Evolutionary conservation across 2,113 vertebrate genomes (phyloP).

Genomic region (Dipodomys ordii): DNA sequence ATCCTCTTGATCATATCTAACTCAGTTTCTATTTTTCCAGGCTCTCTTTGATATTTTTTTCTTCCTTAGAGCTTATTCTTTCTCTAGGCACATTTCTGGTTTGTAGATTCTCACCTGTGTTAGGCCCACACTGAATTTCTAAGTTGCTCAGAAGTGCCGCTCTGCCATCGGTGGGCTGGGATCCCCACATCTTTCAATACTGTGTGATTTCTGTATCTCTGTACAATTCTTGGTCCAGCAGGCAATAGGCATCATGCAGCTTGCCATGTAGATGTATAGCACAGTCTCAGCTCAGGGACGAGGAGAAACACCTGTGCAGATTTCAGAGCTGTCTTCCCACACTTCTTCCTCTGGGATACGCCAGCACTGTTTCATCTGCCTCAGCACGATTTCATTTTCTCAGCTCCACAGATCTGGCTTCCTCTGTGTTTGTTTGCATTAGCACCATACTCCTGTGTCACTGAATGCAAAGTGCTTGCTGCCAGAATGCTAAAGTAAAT

Average conservation of each 20-base stretch:
- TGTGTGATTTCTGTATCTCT: neutral
- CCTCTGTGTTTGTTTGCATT: neutral
- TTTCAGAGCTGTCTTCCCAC: neutral
- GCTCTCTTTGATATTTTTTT: neutral
- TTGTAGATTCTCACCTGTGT: neutral
- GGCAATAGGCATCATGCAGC: accelerated
- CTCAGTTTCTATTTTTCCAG: neutral
- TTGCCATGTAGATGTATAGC: neutral
- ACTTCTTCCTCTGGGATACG: neutral
- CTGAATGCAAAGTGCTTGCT: neutral
- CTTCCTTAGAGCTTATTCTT: neutral
- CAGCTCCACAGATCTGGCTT: neutral
- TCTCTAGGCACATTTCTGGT: neutral
- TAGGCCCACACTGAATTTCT: neutral
- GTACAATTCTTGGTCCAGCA: neutral
- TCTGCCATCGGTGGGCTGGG: neutral
- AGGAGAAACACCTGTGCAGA: neutral
- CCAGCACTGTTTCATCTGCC: neutral
- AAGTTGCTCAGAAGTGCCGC: neutral
- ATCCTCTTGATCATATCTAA: neutral
- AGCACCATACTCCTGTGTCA: neutral
- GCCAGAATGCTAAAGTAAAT: neutral
- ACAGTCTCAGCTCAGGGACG: neutral
- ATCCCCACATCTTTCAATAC: neutral
- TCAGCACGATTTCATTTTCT: neutral